A percentile compares a stretch with the other conserved stretches of the same genome.
These are phyloP conservation scores for Stigmatopora nigra DNA, from an alignment of 2,113 vertebrate species.

Conservation along the genomic window DNA sequence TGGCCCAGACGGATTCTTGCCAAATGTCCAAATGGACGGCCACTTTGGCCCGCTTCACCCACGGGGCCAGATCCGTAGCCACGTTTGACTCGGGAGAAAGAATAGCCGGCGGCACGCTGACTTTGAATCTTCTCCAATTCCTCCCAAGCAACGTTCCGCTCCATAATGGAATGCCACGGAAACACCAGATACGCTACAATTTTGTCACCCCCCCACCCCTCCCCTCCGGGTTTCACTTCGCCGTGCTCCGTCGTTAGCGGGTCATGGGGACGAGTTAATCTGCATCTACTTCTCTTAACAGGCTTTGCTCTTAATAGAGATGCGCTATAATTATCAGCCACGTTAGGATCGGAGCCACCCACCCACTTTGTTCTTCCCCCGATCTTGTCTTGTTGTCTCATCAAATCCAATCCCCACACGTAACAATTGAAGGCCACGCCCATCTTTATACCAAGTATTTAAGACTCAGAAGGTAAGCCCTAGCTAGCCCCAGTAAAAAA, in stretches of 20 bases:
- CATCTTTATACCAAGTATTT: too few relatives aligned
- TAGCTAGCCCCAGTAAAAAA: too few relatives aligned
- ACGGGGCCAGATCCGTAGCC: background rate
- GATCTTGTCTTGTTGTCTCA: too few relatives aligned
- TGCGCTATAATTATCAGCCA: constrained; percentile 54
- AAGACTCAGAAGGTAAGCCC: too few relatives aligned
- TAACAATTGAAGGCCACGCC: too few relatives aligned
- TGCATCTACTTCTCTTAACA: constrained; percentile 54
- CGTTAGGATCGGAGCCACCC: background rate
- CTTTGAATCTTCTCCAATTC: constrained; percentile 61
- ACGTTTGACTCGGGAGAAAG: background rate
- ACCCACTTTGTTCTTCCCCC: too few relatives aligned
- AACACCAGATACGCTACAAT: background rate
- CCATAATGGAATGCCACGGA: background rate
- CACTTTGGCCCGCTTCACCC: too few relatives aligned
- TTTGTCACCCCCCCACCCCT: too few relatives aligned
- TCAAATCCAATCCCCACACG: too few relatives aligned
- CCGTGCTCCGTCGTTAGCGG: constrained; percentile 41
- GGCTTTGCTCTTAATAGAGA: constrained; percentile 60
- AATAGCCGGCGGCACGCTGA: constrained; percentile 22
- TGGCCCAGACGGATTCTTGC: background rate
- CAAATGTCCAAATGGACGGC: background rate
- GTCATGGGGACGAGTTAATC: constrained; percentile 54
- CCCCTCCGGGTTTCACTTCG: too few relatives aligned
- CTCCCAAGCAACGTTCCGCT: constrained; percentile 36